These are phyloP conservation scores for Electrophaes corylata DNA, from an alignment of 2,888 invertebrate genomes.

Conservation along the genomic window DNA sequence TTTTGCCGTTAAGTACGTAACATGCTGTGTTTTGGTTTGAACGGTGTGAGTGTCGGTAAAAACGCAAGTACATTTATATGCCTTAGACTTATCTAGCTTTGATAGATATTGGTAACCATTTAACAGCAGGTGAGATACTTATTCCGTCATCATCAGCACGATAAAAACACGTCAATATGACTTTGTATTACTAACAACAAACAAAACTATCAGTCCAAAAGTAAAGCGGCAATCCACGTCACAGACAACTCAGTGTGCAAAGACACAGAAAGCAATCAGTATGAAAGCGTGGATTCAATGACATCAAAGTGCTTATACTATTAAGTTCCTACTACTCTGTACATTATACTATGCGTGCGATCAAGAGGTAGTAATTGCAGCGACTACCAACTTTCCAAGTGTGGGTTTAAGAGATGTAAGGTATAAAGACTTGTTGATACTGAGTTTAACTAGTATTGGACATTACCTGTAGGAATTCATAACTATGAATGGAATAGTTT, in stretches of 20 bases:
- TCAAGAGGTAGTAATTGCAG: slow-evolving; percentile 48
- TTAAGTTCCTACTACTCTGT: slow-evolving; percentile 17
- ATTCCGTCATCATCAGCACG: too few relatives aligned
- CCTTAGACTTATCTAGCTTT: too few relatives aligned
- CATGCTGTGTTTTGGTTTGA: too few relatives aligned
- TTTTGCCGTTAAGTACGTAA: too few relatives aligned
- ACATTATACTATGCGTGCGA: slow-evolving; percentile 43
- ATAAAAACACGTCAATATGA: too few relatives aligned
- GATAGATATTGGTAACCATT: too few relatives aligned
- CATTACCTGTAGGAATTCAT: too few relatives aligned
- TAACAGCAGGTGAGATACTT: too few relatives aligned
- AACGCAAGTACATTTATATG: too few relatives aligned
- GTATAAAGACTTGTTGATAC: slow-evolving; percentile 1
- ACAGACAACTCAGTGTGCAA: slow-evolving; percentile 20
- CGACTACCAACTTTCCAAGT: slow-evolving; percentile 28
- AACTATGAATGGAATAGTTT: too few relatives aligned
- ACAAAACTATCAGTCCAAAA: not conserved
- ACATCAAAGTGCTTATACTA: slow-evolving; percentile 50
- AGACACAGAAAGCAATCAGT: slow-evolving; percentile 60
- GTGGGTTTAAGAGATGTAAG: slow-evolving; percentile 14
- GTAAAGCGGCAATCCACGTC: not conserved
- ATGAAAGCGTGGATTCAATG: slow-evolving; percentile 56
- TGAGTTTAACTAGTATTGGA: not conserved
- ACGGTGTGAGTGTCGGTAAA: too few relatives aligned
- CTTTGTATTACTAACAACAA: too few relatives aligned